These are phyloP conservation scores for Meteorus cinctellus DNA, from an alignment of 2,888 invertebrate genomes.

Conservation along the genomic window DNA sequence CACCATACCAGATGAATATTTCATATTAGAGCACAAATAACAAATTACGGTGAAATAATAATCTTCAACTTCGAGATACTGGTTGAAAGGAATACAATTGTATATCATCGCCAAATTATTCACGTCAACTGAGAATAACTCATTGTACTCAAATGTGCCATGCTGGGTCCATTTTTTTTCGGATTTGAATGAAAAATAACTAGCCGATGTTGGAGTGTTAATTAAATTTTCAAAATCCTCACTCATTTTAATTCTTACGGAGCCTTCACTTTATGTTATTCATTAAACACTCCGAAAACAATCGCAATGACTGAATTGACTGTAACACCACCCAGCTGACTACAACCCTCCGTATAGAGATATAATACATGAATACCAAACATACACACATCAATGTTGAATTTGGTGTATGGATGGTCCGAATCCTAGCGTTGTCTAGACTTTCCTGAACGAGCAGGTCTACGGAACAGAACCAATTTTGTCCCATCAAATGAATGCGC, in stretches of 20 bases:
- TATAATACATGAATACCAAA: too few relatives aligned
- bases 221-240: conserved; percentile 71
- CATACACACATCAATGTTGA: too few relatives aligned
- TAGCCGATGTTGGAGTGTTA: conserved; percentile 66
- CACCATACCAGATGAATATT: not conserved
- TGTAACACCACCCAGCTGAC: too few relatives aligned
- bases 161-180: conserved; percentile 73
- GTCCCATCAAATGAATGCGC: too few relatives aligned
- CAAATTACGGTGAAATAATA: conserved; percentile 70
- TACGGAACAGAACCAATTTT: too few relatives aligned
- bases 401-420: too few relatives aligned
- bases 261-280: not conserved
- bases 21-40: not conserved
- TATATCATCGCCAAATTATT: conserved; percentile 70
- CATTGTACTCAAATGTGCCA: conserved; percentile 66
- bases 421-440: too few relatives aligned
- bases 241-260: conserved; percentile 57
- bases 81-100: conserved; percentile 74
- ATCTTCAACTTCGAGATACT: conserved; percentile 70
- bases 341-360: too few relatives aligned
- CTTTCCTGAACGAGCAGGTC: too few relatives aligned
- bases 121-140: conserved; percentile 73
- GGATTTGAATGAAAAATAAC: conserved; percentile 72
- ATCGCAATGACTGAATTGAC: too few relatives aligned
- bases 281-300: too few relatives aligned